These are phyloP conservation scores for Epinephelus malabaricus DNA, from an alignment of 2,797 vertebrate species.

Conservation along the genomic window DNA sequence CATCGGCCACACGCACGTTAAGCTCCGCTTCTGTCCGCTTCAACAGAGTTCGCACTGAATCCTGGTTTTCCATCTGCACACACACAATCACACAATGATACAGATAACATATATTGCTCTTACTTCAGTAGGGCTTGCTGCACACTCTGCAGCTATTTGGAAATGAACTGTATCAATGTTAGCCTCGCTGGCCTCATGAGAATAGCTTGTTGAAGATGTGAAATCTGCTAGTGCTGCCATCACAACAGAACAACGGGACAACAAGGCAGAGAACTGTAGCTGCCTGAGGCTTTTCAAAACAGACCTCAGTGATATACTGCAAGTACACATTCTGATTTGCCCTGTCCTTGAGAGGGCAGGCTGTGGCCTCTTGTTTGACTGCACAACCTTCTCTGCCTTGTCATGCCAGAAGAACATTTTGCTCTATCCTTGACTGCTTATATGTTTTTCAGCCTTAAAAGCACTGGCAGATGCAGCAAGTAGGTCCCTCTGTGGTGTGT, in stretches of 20 bases:
- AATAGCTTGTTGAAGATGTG: conserved; percentile 25
- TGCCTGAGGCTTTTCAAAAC: conserved; percentile 9
- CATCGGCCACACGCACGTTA: conserved; percentile 93
- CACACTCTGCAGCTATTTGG: conserved; percentile 15
- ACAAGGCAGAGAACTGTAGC: not conserved
- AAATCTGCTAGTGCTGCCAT: conserved; percentile 19
- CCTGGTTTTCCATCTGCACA: conserved; percentile 94
- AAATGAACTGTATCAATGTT: conserved; percentile 11
- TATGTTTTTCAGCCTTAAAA: conserved; percentile 14
- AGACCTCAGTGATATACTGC: conserved; percentile 13
- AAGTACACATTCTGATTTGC: conserved; percentile 5
- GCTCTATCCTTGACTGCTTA: conserved; percentile 37
- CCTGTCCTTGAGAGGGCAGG: conserved; percentile 9
- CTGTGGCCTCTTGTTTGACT: conserved; percentile 23
- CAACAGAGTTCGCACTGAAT: conserved; percentile 92
- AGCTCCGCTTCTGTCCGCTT: conserved; percentile 95
- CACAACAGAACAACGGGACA: not conserved
- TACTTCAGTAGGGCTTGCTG: not conserved
- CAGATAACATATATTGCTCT: not conserved
- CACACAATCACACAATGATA: conserved; percentile 3
- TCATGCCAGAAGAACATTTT: conserved; percentile 18
- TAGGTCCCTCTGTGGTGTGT: conserved; percentile 2
- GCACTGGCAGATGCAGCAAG: conserved; percentile 11
- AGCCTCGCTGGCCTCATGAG: conserved; percentile 8
- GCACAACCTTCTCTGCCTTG: conserved; percentile 29